Percentiles rank a stretch among this genome's conserved stretches.
Conservation (phyloP, 2,113 vertebrate species). For the Microcebus lehilahytsara region DNA sequence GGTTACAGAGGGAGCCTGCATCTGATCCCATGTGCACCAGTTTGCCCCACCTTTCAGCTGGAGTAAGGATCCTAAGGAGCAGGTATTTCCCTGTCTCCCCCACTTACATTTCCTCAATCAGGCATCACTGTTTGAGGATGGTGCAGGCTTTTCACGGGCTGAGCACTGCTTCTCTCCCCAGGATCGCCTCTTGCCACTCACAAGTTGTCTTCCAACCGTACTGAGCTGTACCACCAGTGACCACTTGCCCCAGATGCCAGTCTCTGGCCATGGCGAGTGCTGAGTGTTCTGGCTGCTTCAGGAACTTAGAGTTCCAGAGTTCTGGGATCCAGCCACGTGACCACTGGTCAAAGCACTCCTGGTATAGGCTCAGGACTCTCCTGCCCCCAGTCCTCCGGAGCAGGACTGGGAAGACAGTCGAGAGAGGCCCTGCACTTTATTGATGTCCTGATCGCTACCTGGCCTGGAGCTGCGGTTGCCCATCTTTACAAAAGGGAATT, state of each 20-base stretch:
- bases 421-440: no score
- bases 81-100: neutral
- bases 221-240: neutral
- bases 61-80: neutral
- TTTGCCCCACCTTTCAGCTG: neutral
- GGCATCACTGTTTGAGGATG: fast-evolving
- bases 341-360: neutral
- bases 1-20: neutral
- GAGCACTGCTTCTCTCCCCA: neutral
- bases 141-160: neutral
- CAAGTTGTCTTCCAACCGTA: neutral
- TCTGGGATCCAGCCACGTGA: neutral
- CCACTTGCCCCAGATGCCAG: neutral
- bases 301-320: neutral
- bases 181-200: no score
- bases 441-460: neutral
- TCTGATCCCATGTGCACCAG: neutral
- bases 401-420: neutral
- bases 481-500: neutral
- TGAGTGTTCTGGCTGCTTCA: neutral
- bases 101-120: fast-evolving
- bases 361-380: neutral
- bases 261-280: neutral
- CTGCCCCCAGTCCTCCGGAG: neutral
- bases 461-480: neutral